These are phyloP conservation scores for Tetropium fuscum DNA, from an alignment of 2,888 invertebrate species.

Conservation along the genomic window DNA sequence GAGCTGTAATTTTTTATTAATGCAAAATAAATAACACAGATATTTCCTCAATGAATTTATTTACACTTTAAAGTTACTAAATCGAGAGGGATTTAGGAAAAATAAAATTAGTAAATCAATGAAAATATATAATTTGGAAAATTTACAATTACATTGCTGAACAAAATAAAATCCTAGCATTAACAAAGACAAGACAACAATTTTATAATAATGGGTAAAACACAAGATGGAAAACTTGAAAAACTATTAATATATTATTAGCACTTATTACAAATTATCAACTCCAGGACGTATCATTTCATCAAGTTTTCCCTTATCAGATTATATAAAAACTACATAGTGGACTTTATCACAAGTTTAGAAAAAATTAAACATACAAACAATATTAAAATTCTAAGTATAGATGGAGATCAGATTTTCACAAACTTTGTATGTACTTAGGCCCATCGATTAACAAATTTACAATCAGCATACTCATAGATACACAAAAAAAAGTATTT, in stretches of 20 bases:
- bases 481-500: no score
- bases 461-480: no score
- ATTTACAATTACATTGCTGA: conserved; percentile 14
- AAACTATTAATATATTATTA: no score
- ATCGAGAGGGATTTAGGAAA: conserved; percentile 21
- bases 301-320: conserved; percentile 6
- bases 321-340: conserved; percentile 1
- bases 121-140: conserved; percentile 26
- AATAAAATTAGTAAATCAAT: conserved; percentile 21
- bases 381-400: background rate
- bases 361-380: background rate
- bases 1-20: no score
- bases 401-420: background rate
- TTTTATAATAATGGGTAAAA: no score
- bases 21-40: no score
- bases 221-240: conserved; percentile 12
- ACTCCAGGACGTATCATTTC: background rate
- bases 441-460: no score
- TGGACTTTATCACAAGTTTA: background rate
- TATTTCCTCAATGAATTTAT: no score
- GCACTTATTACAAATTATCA: background rate
- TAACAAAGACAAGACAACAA: background rate
- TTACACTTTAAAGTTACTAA: no score
- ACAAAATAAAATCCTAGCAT: background rate
- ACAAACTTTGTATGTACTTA: no score